A percentile compares a stretch with the other conserved stretches of the same genome.
phyloP scores from a whole-genome alignment of 2,797 vertebrate genomes.

The Enteromius trimaculatus region DNA sequence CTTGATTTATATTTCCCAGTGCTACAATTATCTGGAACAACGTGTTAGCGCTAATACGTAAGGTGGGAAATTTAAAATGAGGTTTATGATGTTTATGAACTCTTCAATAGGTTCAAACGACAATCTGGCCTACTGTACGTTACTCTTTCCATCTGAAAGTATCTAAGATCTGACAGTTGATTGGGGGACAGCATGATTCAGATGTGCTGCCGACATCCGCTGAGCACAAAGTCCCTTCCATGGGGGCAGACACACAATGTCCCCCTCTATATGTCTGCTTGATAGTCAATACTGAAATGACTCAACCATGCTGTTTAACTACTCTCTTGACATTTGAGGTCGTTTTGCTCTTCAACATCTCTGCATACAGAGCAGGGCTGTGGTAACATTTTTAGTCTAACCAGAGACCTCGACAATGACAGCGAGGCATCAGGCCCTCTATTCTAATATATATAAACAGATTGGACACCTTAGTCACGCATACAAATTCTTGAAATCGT shows the following conservation, averaged over 20 bases:
- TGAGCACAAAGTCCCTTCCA: constrained; percentile 47
- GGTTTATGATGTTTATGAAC: neutral
- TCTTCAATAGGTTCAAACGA: neutral
- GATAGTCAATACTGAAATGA: constrained; percentile 30
- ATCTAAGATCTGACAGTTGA: constrained; percentile 2
- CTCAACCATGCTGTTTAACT: constrained; percentile 28
- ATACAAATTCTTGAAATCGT: neutral
- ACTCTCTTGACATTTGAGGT: constrained; percentile 42
- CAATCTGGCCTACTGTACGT: neutral
- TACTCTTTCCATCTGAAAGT: neutral
- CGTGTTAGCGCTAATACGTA: neutral
- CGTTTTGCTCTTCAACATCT: constrained; percentile 6
- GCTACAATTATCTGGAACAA: neutral
- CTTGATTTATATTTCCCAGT: neutral
- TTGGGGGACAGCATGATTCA: constrained; percentile 29
- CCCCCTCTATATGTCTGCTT: constrained; percentile 30
- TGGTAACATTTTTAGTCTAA: constrained; percentile 25
- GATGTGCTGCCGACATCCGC: constrained; percentile 32
- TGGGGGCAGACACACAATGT: constrained; percentile 27
- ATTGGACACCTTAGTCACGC: neutral
- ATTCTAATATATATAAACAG: neutral
- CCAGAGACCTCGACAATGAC: constrained; percentile 7
- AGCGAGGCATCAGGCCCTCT: neutral
- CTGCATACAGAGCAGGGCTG: constrained; percentile 17
- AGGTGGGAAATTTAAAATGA: neutral